A percentile compares a stretch with the other conserved stretches of the same genome.
Conservation (phyloP, 1,140 invertebrate species). For the Conus betulinus region DNA sequence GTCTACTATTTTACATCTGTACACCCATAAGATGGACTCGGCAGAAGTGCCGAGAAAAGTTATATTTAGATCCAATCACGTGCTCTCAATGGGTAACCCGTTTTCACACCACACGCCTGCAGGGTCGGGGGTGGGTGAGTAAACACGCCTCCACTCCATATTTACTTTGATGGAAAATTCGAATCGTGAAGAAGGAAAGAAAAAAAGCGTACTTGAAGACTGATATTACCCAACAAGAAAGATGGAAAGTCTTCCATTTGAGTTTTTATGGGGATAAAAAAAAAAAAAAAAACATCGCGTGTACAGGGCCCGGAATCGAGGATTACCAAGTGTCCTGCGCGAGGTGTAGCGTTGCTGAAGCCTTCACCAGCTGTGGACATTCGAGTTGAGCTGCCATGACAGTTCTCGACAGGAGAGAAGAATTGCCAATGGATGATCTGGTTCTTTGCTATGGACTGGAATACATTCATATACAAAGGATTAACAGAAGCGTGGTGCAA, state of each 20-base stretch:
- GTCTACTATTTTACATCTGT: not conserved
- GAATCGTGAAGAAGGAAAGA: not conserved
- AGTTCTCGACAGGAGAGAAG: conserved; percentile 9
- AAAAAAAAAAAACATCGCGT: not conserved
- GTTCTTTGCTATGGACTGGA: conserved; percentile 11
- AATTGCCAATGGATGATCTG: not conserved
- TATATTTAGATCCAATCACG: conserved; percentile 34
- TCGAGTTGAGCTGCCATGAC: conserved; percentile 31
- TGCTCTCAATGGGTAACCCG: conserved; percentile 41
- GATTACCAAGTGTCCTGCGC: conserved; percentile 20
- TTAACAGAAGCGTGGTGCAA: conserved; percentile 18
- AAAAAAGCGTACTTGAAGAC: not conserved
- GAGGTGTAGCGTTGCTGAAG: not conserved
- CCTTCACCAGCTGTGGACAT: conserved; percentile 12
- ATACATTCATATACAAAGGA: conserved; percentile 32
- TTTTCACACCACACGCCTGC: conserved; percentile 37
- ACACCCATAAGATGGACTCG: conserved; percentile 6
- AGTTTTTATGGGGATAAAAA: not conserved
- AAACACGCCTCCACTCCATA: conserved; percentile 18
- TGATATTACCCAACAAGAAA: not conserved
- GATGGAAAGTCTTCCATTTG: not conserved
- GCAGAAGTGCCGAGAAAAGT: conserved; percentile 28
- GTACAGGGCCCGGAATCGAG: conserved; percentile 28
- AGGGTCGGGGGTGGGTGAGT: not conserved
- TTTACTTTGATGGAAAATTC: conserved; percentile 30